These are phyloP conservation scores for Megathymus violae DNA, from an alignment of 1,140 invertebrate species.

Conservation along the genomic window DNA sequence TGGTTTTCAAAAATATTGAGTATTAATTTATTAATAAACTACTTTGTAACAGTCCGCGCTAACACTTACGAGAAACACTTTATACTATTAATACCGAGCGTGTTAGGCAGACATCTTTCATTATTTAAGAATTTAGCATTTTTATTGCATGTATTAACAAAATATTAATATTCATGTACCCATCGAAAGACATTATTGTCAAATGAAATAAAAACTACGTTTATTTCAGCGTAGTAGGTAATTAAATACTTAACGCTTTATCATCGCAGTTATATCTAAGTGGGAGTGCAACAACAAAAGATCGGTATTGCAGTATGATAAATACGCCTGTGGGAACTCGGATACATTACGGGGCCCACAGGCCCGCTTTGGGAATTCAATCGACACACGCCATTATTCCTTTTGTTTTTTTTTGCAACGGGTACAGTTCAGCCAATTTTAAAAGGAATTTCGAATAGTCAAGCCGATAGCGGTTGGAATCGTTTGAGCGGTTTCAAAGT, in stretches of 20 bases:
- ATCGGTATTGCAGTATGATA: background rate
- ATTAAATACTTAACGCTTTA: background rate
- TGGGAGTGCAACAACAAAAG: background rate
- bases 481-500: background rate
- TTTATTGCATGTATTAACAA: too few species aligned
- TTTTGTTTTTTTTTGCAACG: slow-evolving; percentile 17
- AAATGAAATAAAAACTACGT: too few species aligned
- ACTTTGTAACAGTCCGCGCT: too few species aligned
- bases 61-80: too few species aligned
- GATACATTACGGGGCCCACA: slow-evolving; percentile 23
- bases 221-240: too few species aligned
- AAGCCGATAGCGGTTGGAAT: slow-evolving; percentile 15
- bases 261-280: background rate
- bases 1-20: too few species aligned
- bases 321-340: slow-evolving; percentile 10
- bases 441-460: slow-evolving; percentile 10
- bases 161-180: too few species aligned
- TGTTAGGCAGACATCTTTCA: too few species aligned
- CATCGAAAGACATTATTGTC: too few species aligned
- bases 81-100: too few species aligned
- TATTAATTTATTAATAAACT: too few species aligned
- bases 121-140: too few species aligned
- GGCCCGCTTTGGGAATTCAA: slow-evolving; percentile 18
- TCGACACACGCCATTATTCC: slow-evolving; percentile 10
- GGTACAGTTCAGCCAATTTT: slow-evolving; percentile 5